Evolutionary conservation across 2,113 vertebrate species (phyloP), one percentile per base, ranked within the genome.

Genomic region (Mellivora capensis): DNA sequence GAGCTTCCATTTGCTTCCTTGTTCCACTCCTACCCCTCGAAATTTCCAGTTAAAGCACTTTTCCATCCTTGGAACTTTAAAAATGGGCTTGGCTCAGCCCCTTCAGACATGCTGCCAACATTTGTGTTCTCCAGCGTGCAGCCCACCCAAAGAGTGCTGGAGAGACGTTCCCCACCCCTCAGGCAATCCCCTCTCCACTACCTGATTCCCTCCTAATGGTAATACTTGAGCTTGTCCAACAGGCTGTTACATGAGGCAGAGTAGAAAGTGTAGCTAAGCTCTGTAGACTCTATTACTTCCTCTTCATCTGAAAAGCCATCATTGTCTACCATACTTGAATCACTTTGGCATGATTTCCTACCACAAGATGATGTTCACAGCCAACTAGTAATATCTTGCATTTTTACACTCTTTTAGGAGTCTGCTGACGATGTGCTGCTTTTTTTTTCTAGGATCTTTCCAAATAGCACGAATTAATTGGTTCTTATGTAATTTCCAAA

Each of bases 401-500:
- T 91, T 95, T 93, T 85, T 90, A 49, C 15, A 49, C 31, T 49
- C 47, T 81, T 92, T 80, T 90, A 74, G 54, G 91, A 89, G 13
- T 94, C 93, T 92, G 90, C 39, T 97, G 69, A 64, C 95, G 29
- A 64, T 67, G 13, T 77, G 42, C 27, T 76, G 54, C 31, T 80
- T 71, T 85, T 61, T 91, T 93, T 93, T 39, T 34, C 49, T 37
- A 80, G 23, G n/a, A 49, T 88, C 42, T 92, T 87, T 87, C 74
- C 54, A 81, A 52, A 44, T 64, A 93, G 64, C 61, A 84, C 64
- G 39, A 95, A 44, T 34, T 90, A 61, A 90, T 72, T 92, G 84
- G 54, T 92, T 96, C 69, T 98, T 83, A 72, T 20, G 5, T 44
- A 81, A 71, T 90, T 91, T 74, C 77, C 44, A 82, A 93, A 81